Conservation (phyloP, 2,113 vertebrate genomes). For the Tetrao urogallus region DNA sequence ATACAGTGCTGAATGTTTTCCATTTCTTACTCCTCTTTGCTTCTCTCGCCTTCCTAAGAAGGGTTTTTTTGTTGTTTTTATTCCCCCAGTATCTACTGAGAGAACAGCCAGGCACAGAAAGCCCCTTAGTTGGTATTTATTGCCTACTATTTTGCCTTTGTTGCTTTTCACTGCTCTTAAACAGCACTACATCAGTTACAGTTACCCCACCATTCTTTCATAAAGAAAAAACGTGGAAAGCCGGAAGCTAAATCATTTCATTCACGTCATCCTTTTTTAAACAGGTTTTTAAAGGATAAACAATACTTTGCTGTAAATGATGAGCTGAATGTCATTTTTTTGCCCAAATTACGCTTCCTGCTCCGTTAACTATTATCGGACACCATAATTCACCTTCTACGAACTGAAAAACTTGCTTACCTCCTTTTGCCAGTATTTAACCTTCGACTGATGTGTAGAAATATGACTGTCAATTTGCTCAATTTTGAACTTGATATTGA, state of each 20-base stretch:
- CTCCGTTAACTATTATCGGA: no score
- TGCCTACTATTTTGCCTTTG: not conserved
- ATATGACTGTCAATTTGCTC: slow-evolving; percentile 89
- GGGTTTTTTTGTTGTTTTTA: no score
- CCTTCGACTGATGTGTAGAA: slow-evolving; percentile 86
- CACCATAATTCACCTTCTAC: not conserved
- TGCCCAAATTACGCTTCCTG: not conserved
- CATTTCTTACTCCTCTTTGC: not conserved
- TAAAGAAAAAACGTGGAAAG: not conserved
- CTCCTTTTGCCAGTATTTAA: slow-evolving; percentile 96
- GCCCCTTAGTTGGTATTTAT: not conserved
- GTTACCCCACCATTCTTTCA: not conserved
- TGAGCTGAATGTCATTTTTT: not conserved
- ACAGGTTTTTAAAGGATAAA: not conserved
- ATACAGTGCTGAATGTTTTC: not conserved
- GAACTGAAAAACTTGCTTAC: slow-evolving; percentile 58
- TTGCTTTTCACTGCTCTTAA: not conserved
- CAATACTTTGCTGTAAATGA: not conserved
- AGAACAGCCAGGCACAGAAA: not conserved
- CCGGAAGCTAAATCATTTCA: not conserved
- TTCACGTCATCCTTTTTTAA: not conserved
- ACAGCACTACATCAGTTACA: not conserved
- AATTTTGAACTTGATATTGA: slow-evolving; percentile 88
- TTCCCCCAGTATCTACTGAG: not conserved
- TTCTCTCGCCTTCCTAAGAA: not conserved